Base-by-base conservation (phyloP, 2,888 invertebrate species). In the Mantis religiosa region DNA sequence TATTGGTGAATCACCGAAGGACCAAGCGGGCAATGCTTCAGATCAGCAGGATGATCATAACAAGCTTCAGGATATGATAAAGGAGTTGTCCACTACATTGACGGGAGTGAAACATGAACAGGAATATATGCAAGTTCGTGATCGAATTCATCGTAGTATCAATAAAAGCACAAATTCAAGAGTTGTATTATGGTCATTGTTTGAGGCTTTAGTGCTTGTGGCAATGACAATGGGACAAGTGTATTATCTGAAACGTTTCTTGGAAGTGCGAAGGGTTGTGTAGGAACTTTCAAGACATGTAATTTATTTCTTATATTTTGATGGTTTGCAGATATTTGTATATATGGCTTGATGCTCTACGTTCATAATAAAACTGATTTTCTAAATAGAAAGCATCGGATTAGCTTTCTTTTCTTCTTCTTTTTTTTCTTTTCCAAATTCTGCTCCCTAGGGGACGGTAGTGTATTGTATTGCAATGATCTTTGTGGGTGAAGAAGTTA, bases 161-260 rank as follows among this genome's bases (percentile, higher is more conserved):
- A 99, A 99, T 92, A 99, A 99, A 93, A 99, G 97, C 94, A 99
- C 99, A 89, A 99, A 99, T 94, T 98, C 98, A 0, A 95, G 99
- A 54, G 99, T 99, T 20, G 99, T 99, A 0, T 94, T 99, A 94
- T 99, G 99, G 99, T 98, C 99, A 0, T 97, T 98, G 92, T 99
- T 99, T 92, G 99, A 99, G 94, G 99, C 99, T 0, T 94, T 98
- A 84, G 98, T 99, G 7, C 94, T 99, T 71, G 96, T 99, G 4
- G 95, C 98, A 81, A 99, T 99, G 99, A 98, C 99, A 0, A 93
- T 98, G 30, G 99, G 99, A 54, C 99, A 99, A 94, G 97, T 99
- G 86, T 99, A 98, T 94, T 99, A 99, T 93, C 95, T 99, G 91
- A 99, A 99, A 93, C 95, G 99, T 92, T 99, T 99, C 95, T 99